phyloP scores from a whole-genome alignment of 2,888 invertebrate species.

The Alcis repandata region DNA sequence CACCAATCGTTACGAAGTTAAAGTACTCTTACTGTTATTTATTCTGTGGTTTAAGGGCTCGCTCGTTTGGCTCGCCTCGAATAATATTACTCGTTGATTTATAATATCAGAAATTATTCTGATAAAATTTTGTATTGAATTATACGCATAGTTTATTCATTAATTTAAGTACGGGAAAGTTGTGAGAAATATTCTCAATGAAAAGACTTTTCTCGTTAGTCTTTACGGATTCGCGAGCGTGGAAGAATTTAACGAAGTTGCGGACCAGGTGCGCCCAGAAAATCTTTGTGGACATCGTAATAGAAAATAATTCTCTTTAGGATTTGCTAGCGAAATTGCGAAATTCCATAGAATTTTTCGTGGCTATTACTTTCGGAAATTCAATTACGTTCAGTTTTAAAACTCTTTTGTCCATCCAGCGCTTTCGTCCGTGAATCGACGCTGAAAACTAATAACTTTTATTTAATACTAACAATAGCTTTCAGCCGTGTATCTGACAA shows the following conservation, averaged over 20 bases:
- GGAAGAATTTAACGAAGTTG: conserved; percentile 56
- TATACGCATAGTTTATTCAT: conserved; percentile 5
- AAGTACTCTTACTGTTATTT: background rate
- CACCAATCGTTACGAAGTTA: conserved; percentile 25
- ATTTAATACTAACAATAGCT: conserved; percentile 10
- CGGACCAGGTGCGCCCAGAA: conserved; percentile 42
- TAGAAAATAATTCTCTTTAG: conserved; percentile 17
- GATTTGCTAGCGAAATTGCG: conserved; percentile 1
- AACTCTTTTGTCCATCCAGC: conserved; percentile 18
- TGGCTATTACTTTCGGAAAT: conserved; percentile 20
- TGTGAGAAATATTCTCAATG: conserved; percentile 29
- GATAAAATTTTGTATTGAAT: background rate
- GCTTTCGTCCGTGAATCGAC: conserved; percentile 20
- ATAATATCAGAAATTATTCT: background rate
- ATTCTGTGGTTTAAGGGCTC: background rate
- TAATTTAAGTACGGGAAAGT: conserved; percentile 19
- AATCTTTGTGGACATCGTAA: conserved; percentile 28
- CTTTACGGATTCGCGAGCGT: conserved; percentile 47
- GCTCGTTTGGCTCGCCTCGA: conserved; percentile 5
- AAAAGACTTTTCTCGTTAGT: conserved; percentile 49
- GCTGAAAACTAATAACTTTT: conserved; percentile 12
- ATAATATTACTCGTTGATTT: background rate
- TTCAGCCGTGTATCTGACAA: background rate
- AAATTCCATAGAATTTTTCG: conserved; percentile 17
- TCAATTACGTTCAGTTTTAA: conserved; percentile 23